Evolutionary conservation across 2,797 vertebrate genomes (phyloP), one percentile per base, ranked within the genome.

Genomic region (Decapterus maruadsi): DNA sequence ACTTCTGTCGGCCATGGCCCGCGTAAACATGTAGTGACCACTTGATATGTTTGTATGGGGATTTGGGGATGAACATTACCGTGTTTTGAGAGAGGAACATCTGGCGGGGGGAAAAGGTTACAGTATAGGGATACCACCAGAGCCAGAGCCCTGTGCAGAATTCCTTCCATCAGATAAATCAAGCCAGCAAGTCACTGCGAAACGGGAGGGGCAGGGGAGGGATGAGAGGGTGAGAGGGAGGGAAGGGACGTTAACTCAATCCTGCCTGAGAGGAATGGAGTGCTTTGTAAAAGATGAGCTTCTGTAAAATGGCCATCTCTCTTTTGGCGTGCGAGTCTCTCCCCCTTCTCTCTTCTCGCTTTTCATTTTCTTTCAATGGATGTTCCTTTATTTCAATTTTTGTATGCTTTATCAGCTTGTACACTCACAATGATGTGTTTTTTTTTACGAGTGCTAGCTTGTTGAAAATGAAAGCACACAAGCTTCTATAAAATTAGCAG

Each of bases 161-260:
- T 96, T 95, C 95, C 94, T 96, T 94, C 94, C 93, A 93, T 94
- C 93, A 95, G 93, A 96, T 96, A 96, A 96, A 96, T 96, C 95
- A 96, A 91, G 90, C 87, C 88, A 76, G 92, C 92, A 85, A 95
- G 94, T 92, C 95, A 92, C 86, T 91, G 93, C 77, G 85, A 92
- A 92, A 79, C 50, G 69, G 85, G 87, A 92, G 90, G 87, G 86
- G 79, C 73, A 81, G 72, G 59, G 54, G 69, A 80, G 81, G 67
- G 82, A 83, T 82, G 81, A 78, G 77, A 74, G 80, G 81, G 72
- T 20, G 70, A 71, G 75, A 78, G 81, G 72, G 81, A 88, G 81
- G 77, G 75, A 77, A 81, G 80, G 83, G 87, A 82, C 82, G 81
- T 94, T 94, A 95, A 95, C 93, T 93, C 93, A 94, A 92, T 92